Evolutionary conservation across 2,113 vertebrate genomes (phyloP).

Genomic region (Aptenodytes patagonicus): DNA sequence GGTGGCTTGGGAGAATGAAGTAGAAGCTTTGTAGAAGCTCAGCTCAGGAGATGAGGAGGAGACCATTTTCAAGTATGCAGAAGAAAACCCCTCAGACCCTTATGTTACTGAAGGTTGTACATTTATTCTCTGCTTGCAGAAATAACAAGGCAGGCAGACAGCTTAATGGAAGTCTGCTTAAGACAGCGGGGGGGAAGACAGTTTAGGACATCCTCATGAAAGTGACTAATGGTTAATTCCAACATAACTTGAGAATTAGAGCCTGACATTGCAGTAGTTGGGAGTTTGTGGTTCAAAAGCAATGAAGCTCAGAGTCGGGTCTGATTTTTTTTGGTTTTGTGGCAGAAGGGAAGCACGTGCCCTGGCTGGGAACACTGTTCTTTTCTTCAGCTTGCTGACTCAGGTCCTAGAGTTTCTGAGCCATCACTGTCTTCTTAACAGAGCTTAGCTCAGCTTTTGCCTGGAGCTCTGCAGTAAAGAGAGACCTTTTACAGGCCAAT

Average conservation of each 20-base stretch:
- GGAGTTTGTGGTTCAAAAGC: neutral
- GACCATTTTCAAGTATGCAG: neutral
- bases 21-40: neutral
- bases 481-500: conserved; percentile 19
- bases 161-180: neutral
- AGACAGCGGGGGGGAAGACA: neutral
- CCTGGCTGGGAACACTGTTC: neutral
- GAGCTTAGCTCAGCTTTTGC: conserved; percentile 46
- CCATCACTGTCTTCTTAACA: neutral
- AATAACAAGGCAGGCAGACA: neutral
- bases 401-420: conserved; percentile 7
- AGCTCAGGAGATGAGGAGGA: neutral
- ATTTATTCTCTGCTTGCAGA: neutral
- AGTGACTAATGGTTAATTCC: neutral
- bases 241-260: neutral
- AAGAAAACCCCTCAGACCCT: neutral
- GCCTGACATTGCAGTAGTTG: neutral
- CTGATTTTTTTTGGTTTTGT: neutral
- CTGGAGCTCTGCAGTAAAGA: conserved; percentile 25
- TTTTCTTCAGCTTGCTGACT: conserved; percentile 32
- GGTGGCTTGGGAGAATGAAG: neutral
- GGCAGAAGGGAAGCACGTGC: neutral
- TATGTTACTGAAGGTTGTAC: neutral
- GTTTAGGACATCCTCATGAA: neutral
- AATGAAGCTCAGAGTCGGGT: neutral